Conservation (phyloP, 2,113 vertebrate genomes). For the Oryzias melastigma region DNA sequence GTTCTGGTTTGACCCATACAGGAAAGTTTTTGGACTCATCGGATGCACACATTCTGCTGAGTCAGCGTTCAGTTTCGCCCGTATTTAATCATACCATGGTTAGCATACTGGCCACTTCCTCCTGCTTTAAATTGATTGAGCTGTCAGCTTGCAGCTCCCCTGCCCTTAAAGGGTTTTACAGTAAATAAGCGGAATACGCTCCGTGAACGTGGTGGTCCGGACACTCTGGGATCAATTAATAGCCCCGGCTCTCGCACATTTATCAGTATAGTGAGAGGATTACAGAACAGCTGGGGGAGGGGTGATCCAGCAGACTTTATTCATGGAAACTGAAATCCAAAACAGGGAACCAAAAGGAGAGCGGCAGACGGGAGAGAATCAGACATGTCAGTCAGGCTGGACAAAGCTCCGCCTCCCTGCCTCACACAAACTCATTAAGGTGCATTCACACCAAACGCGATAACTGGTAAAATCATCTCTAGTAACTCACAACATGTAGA, state of each 20-base stretch:
- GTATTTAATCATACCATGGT: constrained; percentile 1
- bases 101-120: constrained; percentile 14
- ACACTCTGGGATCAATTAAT: constrained; percentile 58
- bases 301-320: too few species aligned
- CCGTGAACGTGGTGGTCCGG: constrained; percentile 10
- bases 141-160: constrained; percentile 27
- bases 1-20: constrained; percentile 14
- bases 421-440: constrained; percentile 11
- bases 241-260: constrained; percentile 44
- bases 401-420: constrained; percentile 17
- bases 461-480: too few species aligned
- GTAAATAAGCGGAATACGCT: constrained; percentile 2
- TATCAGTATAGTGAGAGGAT: constrained; percentile 36
- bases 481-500: too few species aligned
- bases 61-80: neutral
- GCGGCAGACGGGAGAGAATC: constrained; percentile 9
- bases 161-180: constrained; percentile 15
- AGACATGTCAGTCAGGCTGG: constrained; percentile 48
- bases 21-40: constrained; percentile 12
- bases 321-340: constrained; percentile 2
- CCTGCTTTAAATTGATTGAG: constrained; percentile 49
- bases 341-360: constrained; percentile 16
- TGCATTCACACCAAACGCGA: too few species aligned
- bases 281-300: constrained; percentile 23
- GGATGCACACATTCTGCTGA: constrained; percentile 10